phyloP scores from a whole-genome alignment of 2,113 vertebrate species.

The Orthonyx spaldingii region DNA sequence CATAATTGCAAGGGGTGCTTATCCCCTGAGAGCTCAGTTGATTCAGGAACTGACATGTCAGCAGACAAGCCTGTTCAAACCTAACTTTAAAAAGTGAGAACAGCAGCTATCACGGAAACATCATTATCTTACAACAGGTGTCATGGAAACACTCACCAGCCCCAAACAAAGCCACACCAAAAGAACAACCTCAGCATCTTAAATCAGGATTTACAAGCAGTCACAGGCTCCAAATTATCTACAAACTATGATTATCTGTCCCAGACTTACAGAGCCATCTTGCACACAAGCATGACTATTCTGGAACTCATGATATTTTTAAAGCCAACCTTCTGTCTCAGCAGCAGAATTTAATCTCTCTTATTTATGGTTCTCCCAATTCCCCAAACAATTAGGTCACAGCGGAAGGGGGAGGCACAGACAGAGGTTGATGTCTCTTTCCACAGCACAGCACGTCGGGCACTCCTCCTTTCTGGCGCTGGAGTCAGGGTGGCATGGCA shows the following conservation, averaged over 20 bases:
- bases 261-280: not conserved
- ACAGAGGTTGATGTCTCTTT: conserved; percentile 1
- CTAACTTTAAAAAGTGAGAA: not conserved
- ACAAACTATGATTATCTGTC: not conserved
- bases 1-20: not conserved
- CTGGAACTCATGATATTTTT: not conserved
- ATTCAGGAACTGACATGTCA: not conserved
- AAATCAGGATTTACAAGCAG: not conserved
- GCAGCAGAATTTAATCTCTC: conserved; percentile 63
- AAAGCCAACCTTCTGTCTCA: conserved; percentile 8
- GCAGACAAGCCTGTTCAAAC: not conserved
- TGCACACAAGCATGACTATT: not conserved
- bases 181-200: not conserved
- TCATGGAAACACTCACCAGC: not conserved
- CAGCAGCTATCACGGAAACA: not conserved
- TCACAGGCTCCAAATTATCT: not conserved
- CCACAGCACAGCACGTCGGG: not conserved
- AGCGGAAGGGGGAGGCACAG: conserved; percentile 24
- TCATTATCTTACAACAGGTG: not conserved
- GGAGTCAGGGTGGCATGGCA: conserved; percentile 27
- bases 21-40: not conserved
- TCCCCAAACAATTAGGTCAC: conserved; percentile 64
- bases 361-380: conserved; percentile 71
- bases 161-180: not conserved
- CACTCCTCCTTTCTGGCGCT: not conserved